These are phyloP conservation scores for Drosophila azteca DNA, from an alignment of 1,140 invertebrate genomes.

Conservation along the genomic window DNA sequence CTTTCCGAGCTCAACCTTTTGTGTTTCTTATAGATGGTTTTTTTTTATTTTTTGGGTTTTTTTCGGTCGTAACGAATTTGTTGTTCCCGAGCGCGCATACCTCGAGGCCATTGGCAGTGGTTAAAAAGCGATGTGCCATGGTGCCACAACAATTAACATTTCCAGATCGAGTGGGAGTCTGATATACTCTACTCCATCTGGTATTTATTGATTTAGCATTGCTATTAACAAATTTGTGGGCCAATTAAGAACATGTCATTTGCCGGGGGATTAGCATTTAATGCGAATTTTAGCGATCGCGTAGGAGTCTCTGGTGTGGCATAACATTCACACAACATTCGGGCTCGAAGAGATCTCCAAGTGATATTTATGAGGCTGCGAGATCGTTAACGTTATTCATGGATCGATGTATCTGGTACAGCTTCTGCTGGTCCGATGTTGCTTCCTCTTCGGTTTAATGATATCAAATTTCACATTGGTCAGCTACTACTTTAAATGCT, in stretches of 20 bases:
- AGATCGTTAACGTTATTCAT: conserved; percentile 37
- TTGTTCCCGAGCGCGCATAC: conserved; percentile 42
- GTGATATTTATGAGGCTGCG: conserved; percentile 32
- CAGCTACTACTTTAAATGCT: conserved; percentile 11
- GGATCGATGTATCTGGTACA: neutral
- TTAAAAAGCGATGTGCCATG: conserved; percentile 52
- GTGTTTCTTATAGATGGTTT: conserved; percentile 9
- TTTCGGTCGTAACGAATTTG: conserved; percentile 35
- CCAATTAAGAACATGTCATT: conserved; percentile 46
- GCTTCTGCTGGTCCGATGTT: conserved; percentile 40
- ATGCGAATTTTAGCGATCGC: conserved; percentile 38
- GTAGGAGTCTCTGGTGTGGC: conserved; percentile 32
- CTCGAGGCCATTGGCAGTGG: conserved; percentile 36
- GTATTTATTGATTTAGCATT: conserved; percentile 43
- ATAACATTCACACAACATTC: conserved; percentile 33
- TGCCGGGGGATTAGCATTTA: conserved; percentile 34
- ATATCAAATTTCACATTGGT: conserved; percentile 21
- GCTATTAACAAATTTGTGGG: conserved; percentile 51
- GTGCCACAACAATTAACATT: conserved; percentile 53
- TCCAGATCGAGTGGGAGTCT: conserved; percentile 25
- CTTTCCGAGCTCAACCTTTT: conserved; percentile 48
- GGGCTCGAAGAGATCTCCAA: neutral
- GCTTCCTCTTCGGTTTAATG: conserved; percentile 4
- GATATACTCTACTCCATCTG: neutral
- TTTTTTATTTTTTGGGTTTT: conserved; percentile 35